phyloP scores from a whole-genome alignment of 2,888 invertebrate species.

The Trissoscelio sp. region DNA sequence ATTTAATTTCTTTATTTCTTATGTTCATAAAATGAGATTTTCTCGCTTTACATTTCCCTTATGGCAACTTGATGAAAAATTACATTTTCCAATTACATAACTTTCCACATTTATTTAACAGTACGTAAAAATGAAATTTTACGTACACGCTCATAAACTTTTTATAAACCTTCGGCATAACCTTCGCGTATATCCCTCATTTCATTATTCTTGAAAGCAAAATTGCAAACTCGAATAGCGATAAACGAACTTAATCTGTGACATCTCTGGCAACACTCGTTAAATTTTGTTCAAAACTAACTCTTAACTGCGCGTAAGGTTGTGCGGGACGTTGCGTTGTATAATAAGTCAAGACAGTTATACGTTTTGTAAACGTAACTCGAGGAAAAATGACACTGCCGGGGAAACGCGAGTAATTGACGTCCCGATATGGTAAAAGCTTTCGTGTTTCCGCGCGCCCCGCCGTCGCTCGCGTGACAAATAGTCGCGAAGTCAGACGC shows the following conservation, averaged over 20 bases:
- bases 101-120: too few relatives aligned
- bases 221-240: slow-evolving; percentile 5
- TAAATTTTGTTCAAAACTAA: slow-evolving; percentile 11
- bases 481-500: slow-evolving; percentile 57
- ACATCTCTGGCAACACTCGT: slow-evolving; percentile 8
- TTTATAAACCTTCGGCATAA: background rate
- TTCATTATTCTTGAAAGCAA: background rate
- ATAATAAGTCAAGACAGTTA: slow-evolving; percentile 19
- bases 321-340: slow-evolving; percentile 9
- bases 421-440: slow-evolving; percentile 63
- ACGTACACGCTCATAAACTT: slow-evolving; percentile 1
- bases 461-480: slow-evolving; percentile 41
- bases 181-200: too few relatives aligned
- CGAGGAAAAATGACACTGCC: slow-evolving; percentile 57
- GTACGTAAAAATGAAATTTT: background rate
- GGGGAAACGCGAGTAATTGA: slow-evolving; percentile 60
- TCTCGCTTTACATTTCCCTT: too few relatives aligned
- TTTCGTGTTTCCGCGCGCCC: slow-evolving; percentile 13
- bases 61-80: too few relatives aligned
- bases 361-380: slow-evolving; percentile 35
- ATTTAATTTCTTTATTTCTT: too few relatives aligned
- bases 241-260: slow-evolving; percentile 7
- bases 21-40: too few relatives aligned
- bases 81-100: too few relatives aligned
- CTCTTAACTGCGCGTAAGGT: background rate